Evolutionary conservation across 2,113 vertebrate genomes (phyloP).

Genomic region (Brachyhypopomus gauderio): DNA sequence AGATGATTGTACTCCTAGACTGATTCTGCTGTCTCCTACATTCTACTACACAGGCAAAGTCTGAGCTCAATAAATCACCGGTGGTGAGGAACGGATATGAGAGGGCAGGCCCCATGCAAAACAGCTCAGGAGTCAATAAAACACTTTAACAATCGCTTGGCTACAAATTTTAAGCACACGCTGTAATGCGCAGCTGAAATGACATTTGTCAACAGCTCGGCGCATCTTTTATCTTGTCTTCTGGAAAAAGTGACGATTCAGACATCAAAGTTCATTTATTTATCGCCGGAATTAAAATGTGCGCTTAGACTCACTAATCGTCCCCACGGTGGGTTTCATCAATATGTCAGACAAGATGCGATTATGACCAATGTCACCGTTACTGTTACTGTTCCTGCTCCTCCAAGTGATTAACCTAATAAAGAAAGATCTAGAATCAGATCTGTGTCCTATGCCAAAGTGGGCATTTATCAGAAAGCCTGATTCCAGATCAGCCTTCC

Average conservation of each 20-base stretch:
- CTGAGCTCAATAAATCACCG: not conserved
- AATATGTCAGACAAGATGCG: not conserved
- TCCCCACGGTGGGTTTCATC: not conserved
- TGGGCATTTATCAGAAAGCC: no score
- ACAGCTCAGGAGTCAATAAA: not conserved
- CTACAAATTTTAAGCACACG: not conserved
- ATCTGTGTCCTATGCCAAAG: no score
- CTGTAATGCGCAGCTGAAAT: not conserved
- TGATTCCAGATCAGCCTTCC: no score
- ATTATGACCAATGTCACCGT: not conserved
- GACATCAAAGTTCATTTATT: not conserved
- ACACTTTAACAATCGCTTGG: not conserved
- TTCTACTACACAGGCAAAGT: constrained; percentile 35
- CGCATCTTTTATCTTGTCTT: not conserved
- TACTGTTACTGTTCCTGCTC: not conserved
- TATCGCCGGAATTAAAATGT: no score
- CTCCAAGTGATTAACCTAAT: not conserved
- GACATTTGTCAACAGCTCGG: not conserved
- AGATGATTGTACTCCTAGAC: no score
- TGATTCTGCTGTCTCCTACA: constrained; percentile 36
- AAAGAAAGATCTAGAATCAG: not conserved
- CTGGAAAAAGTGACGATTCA: constrained; percentile 21
- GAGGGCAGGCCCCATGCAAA: not conserved
- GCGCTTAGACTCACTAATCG: not conserved
- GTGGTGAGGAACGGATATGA: not conserved